Evolutionary conservation across 2,888 invertebrate species (phyloP).

Genomic region (Drosophila flavopinicola): DNA sequence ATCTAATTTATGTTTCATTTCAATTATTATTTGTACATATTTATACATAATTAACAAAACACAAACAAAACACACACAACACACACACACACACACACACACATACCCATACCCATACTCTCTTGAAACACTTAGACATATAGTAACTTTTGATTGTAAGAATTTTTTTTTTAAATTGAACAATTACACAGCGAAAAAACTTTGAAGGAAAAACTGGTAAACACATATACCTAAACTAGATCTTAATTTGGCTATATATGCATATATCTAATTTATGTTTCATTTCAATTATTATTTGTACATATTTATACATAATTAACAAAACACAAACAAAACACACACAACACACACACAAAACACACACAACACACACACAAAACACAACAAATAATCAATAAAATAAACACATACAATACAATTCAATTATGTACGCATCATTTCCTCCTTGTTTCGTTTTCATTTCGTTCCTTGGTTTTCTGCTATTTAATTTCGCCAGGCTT

Average conservation of each 20-base stretch:
- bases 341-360: conserved; percentile 1
- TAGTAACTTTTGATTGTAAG: conserved; percentile 23
- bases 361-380: conserved; percentile 8
- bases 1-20: conserved; percentile 45
- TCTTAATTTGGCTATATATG: conserved; percentile 6
- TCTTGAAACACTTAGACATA: conserved; percentile 22
- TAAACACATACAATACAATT: conserved; percentile 11
- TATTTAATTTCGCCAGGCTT: background rate
- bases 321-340: conserved; percentile 15
- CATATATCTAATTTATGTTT: conserved; percentile 42
- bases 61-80: conserved; percentile 9
- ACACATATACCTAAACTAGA: conserved; percentile 13
- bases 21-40: conserved; percentile 48
- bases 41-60: conserved; percentile 26
- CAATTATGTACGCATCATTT: conserved; percentile 8
- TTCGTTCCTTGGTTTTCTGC: conserved; percentile 9
- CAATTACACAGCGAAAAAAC: conserved; percentile 11
- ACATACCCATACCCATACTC: conserved; percentile 5
- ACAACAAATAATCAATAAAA: conserved; percentile 32
- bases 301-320: conserved; percentile 37
- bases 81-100: background rate
- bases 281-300: conserved; percentile 46
- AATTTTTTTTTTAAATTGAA: conserved; percentile 28
- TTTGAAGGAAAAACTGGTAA: conserved; percentile 1
- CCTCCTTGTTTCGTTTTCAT: conserved; percentile 16